Evolutionary conservation across 2,113 vertebrate genomes (phyloP).

Genomic region (Myanophis thanlyinensis): DNA sequence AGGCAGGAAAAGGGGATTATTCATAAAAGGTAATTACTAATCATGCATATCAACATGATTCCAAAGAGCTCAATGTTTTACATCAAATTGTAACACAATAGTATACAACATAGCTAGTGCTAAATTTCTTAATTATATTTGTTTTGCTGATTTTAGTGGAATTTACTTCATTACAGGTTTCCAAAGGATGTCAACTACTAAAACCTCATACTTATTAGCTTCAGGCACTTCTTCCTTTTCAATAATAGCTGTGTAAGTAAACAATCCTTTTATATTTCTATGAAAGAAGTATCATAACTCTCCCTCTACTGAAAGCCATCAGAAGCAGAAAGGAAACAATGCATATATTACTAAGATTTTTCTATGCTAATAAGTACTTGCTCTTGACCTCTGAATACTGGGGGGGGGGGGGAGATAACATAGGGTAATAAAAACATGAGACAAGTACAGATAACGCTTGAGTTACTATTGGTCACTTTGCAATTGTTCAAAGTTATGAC

Average conservation of each 20-base stretch:
- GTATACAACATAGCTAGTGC: background rate
- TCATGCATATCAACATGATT: background rate
- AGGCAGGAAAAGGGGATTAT: background rate
- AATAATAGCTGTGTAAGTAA: constrained; percentile 84
- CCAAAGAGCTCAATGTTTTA: background rate
- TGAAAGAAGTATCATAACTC: constrained; percentile 87
- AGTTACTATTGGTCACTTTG: background rate
- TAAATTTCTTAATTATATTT: background rate
- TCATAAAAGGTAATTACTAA: background rate
- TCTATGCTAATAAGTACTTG: constrained; percentile 52
- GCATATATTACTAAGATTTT: constrained; percentile 87
- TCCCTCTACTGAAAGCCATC: constrained; percentile 89
- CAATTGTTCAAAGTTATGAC: background rate
- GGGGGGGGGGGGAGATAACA: background rate
- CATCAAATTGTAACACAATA: background rate
- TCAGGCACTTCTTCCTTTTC: constrained; percentile 52
- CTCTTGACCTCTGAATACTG: constrained; percentile 1
- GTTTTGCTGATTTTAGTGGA: background rate
- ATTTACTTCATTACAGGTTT: background rate
- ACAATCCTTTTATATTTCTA: constrained; percentile 86
- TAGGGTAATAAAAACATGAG: constrained; percentile 13
- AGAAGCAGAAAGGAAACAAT: constrained; percentile 87
- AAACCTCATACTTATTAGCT: constrained; percentile 49
- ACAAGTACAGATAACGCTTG: background rate
- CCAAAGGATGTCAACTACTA: background rate